Evolutionary conservation across 1,140 invertebrate genomes (phyloP).

Genomic region (Ceratina australensis): DNA sequence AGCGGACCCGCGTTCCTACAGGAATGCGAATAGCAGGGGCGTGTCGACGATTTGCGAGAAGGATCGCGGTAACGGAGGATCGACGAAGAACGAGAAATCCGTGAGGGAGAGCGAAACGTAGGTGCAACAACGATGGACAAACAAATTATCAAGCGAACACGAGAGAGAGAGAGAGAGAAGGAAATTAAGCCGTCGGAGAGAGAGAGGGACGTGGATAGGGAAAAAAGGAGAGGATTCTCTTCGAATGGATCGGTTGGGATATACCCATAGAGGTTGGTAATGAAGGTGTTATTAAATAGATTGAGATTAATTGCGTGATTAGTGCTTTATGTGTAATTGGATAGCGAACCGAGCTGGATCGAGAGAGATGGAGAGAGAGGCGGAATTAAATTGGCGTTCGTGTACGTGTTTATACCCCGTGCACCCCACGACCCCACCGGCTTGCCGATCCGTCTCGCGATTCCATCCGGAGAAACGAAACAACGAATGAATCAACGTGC

Average conservation of each 20-base stretch:
- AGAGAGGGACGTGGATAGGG: slow-evolving; percentile 7
- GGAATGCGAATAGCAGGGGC: slow-evolving; percentile 71
- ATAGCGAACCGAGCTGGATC: slow-evolving; percentile 64
- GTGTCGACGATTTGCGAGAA: slow-evolving; percentile 68
- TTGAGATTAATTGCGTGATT: slow-evolving; percentile 78
- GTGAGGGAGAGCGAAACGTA: slow-evolving; percentile 1
- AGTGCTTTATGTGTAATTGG: slow-evolving; percentile 73
- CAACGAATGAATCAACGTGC: slow-evolving; percentile 3
- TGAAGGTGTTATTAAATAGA: slow-evolving; percentile 78
- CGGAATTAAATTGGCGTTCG: slow-evolving; percentile 65
- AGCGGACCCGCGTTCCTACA: slow-evolving; percentile 58
- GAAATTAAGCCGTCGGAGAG: slow-evolving; percentile 23
- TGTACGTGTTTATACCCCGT: slow-evolving; percentile 63
- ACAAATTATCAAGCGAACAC: neutral
- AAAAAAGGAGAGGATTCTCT: slow-evolving; percentile 52
- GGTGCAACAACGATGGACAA: slow-evolving; percentile 28
- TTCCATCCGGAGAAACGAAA: neutral
- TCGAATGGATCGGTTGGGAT: slow-evolving; percentile 50
- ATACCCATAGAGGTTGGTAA: slow-evolving; percentile 67
- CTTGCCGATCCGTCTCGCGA: neutral
- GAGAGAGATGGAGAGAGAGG: slow-evolving; percentile 47
- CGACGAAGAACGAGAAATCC: neutral
- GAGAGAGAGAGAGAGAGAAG: slow-evolving; percentile 28
- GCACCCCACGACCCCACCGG: neutral
- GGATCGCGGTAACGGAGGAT: slow-evolving; percentile 47